These are phyloP conservation scores for Poecilia velifera DNA, from an alignment of 2,797 vertebrate species.

Conservation along the genomic window DNA sequence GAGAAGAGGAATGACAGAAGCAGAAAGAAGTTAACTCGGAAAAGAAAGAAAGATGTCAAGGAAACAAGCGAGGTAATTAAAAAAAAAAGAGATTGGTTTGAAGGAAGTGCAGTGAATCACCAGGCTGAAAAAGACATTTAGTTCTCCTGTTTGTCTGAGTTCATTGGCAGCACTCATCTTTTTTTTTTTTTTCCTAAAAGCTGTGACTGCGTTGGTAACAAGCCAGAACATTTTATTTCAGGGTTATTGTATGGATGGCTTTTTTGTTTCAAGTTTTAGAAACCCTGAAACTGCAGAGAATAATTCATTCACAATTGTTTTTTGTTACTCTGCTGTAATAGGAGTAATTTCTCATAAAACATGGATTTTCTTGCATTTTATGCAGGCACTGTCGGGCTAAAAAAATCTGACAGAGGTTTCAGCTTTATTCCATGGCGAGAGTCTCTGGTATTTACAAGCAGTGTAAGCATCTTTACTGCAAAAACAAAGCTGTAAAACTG, in stretches of 20 bases:
- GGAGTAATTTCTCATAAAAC: not conserved
- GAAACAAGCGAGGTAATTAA: conserved; percentile 41
- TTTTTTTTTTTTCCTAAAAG: conserved; percentile 4
- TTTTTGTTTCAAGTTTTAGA: conserved; percentile 12
- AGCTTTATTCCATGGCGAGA: conserved; percentile 33
- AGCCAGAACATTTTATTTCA: conserved; percentile 34
- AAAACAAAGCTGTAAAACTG: conserved; percentile 47
- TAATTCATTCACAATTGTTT: conserved; percentile 22
- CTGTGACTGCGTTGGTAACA: not conserved
- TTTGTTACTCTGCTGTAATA: conserved; percentile 14
- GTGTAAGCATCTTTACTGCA: conserved; percentile 52
- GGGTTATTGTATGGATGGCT: not conserved
- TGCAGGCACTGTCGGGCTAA: not conserved
- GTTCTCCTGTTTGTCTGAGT: conserved; percentile 46
- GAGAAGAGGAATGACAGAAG: conserved; percentile 18
- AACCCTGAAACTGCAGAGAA: not conserved
- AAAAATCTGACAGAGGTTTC: conserved; percentile 28
- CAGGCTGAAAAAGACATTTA: conserved; percentile 41
- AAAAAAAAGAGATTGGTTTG: conserved; percentile 45
- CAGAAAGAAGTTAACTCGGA: conserved; percentile 50
- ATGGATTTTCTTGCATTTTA: conserved; percentile 6
- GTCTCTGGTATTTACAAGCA: conserved; percentile 62
- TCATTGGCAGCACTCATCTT: conserved; percentile 16
- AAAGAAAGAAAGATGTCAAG: conserved; percentile 7
- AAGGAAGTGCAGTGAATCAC: conserved; percentile 53